Conservation (phyloP, 2,888 invertebrate species). For the Euzophera pinguis region DNA sequence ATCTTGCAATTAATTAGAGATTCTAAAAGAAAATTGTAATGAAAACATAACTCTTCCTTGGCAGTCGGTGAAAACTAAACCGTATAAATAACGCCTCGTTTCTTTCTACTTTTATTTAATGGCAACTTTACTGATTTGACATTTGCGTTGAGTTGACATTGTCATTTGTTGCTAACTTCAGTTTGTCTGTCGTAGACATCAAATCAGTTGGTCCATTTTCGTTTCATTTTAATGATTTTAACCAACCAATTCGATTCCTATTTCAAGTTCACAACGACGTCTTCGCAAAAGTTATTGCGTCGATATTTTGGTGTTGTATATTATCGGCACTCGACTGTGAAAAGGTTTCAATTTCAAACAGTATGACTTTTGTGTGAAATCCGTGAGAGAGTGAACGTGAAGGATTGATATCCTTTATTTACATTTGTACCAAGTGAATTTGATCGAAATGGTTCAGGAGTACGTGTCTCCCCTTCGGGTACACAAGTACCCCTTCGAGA, state of each 20-base stretch:
- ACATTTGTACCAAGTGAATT: constrained; percentile 28
- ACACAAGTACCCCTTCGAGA: constrained; percentile 96
- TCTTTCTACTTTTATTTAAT: constrained; percentile 8
- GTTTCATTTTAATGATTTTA: constrained; percentile 29
- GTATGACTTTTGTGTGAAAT: constrained; percentile 60
- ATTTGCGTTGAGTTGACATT: constrained; percentile 23
- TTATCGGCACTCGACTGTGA: constrained; percentile 47
- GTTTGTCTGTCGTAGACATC: background rate
- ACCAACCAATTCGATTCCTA: constrained; percentile 27
- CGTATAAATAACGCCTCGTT: no score
- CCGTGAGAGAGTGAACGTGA: constrained; percentile 45
- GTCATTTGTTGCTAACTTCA: constrained; percentile 39
- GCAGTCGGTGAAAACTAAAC: no score
- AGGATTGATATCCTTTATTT: constrained; percentile 50
- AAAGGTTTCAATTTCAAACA: constrained; percentile 44
- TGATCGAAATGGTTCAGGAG: constrained; percentile 92
- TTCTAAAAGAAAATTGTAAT: no score
- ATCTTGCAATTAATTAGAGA: no score
- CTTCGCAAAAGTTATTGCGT: constrained; percentile 41
- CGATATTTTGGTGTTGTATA: constrained; percentile 52
- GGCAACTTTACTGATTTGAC: constrained; percentile 14
- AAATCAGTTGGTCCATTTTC: constrained; percentile 45
- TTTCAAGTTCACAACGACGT: constrained; percentile 51
- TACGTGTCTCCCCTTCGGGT: constrained; percentile 97
- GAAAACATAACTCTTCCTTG: no score